Base-by-base conservation (phyloP, 2,797 vertebrate species). In the Scarus forsteni region DNA sequence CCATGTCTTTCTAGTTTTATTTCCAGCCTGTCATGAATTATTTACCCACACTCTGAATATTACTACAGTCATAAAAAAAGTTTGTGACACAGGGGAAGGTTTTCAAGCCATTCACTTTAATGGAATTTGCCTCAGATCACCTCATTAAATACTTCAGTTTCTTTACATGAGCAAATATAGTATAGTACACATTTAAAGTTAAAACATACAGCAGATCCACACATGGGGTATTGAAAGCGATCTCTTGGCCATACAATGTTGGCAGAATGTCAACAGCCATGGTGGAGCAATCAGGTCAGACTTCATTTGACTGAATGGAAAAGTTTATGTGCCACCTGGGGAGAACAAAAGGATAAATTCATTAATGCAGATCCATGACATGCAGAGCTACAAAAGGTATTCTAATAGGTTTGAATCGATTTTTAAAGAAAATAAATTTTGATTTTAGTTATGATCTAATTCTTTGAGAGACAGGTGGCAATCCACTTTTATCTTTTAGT, bases 261-360 rank as follows among this genome's bases (percentile, higher is more conserved):
- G 80, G 72, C 77, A 77, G 83, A 83, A 77, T 60, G 55, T 15
- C 56, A 59, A 76, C 58, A 66, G 75, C 39, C 72, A 60, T 7
- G 7, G 50, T 66, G 66, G 50, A 40, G 43, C 60, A 18, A 56
- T 18, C 55, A 48, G 19, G 44, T 44, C 15, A 16, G 44, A 62
- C 54, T 89, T 94, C 77, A 95, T 89, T 95, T 95, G 60, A 94
- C 75, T 5, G 93, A 90, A 75, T 94, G 88, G 70, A 95, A 95
- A 18, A 94, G 77, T 77, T 94, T 94, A 84, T 94, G 91, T 13
- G 93, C 61, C 88, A 95, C 94, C 94, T 95, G 61, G 51, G 77
- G 69, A 69, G 7, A 53, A 77, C 3, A 83, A 3, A 70, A 69
- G 36, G 71, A 38, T 10, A 18, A 14, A 65, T 52, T 10, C 1